A percentile compares a stretch with the other conserved stretches of the same genome.
Evolutionary conservation across 2,797 vertebrate species (phyloP).

Genomic region (Syngnathus acus): DNA sequence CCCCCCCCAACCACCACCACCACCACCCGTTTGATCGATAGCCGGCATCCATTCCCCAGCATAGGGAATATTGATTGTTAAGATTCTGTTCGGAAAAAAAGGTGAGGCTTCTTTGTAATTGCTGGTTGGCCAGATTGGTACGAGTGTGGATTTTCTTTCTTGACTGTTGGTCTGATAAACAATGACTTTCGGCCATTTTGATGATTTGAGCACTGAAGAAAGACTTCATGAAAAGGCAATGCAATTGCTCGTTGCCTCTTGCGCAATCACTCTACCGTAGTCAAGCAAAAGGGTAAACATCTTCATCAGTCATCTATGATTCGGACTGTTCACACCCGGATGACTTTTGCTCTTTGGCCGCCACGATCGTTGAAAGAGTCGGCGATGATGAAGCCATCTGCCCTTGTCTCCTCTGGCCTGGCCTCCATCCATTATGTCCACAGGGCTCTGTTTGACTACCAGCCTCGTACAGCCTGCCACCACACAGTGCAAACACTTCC

Average conservation of each 20-base stretch:
- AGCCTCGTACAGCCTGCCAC: conserved; percentile 44
- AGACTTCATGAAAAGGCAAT: not conserved
- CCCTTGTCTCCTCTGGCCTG: conserved; percentile 43
- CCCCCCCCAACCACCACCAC: not conserved
- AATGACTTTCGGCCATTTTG: too few relatives aligned
- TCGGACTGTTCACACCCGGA: conserved; percentile 22
- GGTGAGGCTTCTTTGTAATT: conserved; percentile 57
- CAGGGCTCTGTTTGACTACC: conserved; percentile 60
- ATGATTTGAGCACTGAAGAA: too few relatives aligned
- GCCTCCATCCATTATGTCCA: conserved; percentile 61
- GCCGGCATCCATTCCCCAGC: conserved; percentile 33
- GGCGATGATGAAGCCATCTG: conserved; percentile 59
- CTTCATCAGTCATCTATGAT: not conserved
- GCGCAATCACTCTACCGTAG: not conserved
- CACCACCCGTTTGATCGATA: conserved; percentile 51
- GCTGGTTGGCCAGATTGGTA: conserved; percentile 6
- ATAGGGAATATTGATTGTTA: conserved; percentile 54
- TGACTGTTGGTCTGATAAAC: not conserved
- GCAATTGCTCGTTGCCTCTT: not conserved
- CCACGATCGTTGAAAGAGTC: conserved; percentile 48
- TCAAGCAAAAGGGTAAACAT: not conserved
- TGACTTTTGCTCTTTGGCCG: conserved; percentile 28
- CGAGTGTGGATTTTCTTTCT: not conserved
- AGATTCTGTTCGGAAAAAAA: conserved; percentile 50
- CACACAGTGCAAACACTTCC: conserved; percentile 52